Conservation (phyloP, 2,797 vertebrate genomes). For the Cynopterus sphinx region DNA sequence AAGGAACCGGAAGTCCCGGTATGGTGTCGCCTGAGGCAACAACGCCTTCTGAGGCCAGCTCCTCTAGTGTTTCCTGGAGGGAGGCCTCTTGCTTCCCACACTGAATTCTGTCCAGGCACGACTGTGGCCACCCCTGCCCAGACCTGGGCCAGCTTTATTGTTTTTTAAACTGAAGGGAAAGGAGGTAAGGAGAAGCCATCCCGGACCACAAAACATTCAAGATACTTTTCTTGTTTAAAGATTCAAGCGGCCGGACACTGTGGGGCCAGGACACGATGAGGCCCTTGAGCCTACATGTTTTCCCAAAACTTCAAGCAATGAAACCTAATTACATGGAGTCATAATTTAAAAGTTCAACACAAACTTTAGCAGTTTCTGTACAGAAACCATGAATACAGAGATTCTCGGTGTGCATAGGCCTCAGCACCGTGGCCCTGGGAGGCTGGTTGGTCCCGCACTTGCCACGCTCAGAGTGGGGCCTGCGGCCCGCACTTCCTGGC, state of each 20-base stretch:
- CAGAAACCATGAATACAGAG: neutral
- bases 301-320: neutral
- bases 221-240: neutral
- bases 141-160: neutral
- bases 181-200: neutral
- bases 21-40: neutral
- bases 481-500: neutral
- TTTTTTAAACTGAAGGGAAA: neutral
- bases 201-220: neutral
- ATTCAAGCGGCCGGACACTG: neutral
- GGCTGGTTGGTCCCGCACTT: accelerated
- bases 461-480: neutral
- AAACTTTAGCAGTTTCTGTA: neutral
- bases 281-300: neutral
- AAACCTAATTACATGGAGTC: neutral
- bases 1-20: neutral
- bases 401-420: neutral
- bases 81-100: neutral
- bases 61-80: neutral
- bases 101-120: neutral
- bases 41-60: accelerated
- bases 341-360: neutral
- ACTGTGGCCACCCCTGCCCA: neutral
- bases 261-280: neutral
- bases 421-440: neutral